phyloP scores from a whole-genome alignment of 2,113 vertebrate species.

The Colistium nudipinnis region DNA sequence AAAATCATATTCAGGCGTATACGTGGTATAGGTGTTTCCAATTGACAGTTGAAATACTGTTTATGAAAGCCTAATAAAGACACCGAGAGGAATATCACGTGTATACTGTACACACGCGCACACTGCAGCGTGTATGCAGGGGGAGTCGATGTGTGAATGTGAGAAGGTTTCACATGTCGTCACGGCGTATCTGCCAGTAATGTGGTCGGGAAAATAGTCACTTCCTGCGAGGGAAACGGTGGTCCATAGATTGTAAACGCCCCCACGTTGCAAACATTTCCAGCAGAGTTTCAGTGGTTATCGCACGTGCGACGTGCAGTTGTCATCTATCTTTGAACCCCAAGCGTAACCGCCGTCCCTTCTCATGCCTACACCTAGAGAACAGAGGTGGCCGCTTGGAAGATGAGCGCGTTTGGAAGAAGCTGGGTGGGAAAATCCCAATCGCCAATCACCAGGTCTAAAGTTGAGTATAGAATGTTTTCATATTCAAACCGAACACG shows the following conservation, averaged over 20 bases:
- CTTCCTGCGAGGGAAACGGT: conserved; percentile 54
- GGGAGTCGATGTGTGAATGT: conserved; percentile 31
- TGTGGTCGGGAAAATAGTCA: conserved; percentile 38
- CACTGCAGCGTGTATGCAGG: conserved; percentile 16
- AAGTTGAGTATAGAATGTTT: too few species aligned
- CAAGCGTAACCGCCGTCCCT: not conserved
- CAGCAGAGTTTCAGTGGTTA: conserved; percentile 57
- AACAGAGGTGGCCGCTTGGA: not conserved
- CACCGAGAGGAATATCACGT: too few species aligned
- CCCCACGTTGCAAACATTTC: conserved; percentile 51
- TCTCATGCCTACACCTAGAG: not conserved
- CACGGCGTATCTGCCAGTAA: conserved; percentile 24
- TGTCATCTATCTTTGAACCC: not conserved
- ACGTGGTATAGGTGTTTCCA: too few species aligned
- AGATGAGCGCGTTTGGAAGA: not conserved
- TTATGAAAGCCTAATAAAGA: too few species aligned
- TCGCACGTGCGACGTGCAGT: not conserved
- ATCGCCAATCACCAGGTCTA: too few species aligned
- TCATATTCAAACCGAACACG: too few species aligned
- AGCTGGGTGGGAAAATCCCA: too few species aligned
- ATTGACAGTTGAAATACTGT: too few species aligned
- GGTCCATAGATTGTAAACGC: conserved; percentile 68
- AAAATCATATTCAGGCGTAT: not conserved
- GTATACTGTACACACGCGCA: not conserved
- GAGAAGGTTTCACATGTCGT: conserved; percentile 68